Conservation (phyloP, 2,888 invertebrate species). For the Volucella inanis region DNA sequence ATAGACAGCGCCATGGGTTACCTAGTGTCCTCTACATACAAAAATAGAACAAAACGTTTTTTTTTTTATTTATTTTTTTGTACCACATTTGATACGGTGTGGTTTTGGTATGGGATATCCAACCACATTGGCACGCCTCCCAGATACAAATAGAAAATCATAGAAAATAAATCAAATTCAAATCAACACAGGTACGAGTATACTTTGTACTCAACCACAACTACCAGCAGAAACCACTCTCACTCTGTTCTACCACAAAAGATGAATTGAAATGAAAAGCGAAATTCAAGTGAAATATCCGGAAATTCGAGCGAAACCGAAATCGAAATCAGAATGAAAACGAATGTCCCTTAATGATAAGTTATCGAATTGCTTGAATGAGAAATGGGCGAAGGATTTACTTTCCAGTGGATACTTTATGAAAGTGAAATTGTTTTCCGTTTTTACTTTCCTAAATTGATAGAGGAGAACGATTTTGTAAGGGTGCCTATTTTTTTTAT, state of each 20-base stretch:
- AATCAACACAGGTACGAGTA: slow-evolving; percentile 63
- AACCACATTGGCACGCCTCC: slow-evolving; percentile 72
- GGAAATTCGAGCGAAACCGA: slow-evolving; percentile 63
- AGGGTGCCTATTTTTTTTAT: no score
- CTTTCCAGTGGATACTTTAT: slow-evolving; percentile 6
- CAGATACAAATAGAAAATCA: slow-evolving; percentile 38
- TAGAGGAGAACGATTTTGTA: no score
- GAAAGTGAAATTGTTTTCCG: slow-evolving; percentile 29
- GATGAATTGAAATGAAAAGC: slow-evolving; percentile 63
- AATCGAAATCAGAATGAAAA: slow-evolving; percentile 62
- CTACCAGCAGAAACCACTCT: neutral
- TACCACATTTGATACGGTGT: slow-evolving; percentile 58
- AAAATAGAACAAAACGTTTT: slow-evolving; percentile 50
- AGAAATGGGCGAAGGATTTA: slow-evolving; percentile 46
- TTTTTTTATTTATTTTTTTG: slow-evolving; percentile 9
- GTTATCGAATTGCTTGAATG: slow-evolving; percentile 65
- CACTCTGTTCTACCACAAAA: slow-evolving; percentile 50
- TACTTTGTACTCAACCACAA: neutral
- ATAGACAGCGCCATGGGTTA: slow-evolving; percentile 67
- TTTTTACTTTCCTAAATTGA: neutral
- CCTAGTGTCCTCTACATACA: slow-evolving; percentile 41
- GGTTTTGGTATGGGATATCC: slow-evolving; percentile 61
- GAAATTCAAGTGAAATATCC: slow-evolving; percentile 72
- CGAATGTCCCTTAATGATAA: slow-evolving; percentile 67
- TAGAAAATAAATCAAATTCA: slow-evolving; percentile 71